Percentiles rank a stretch among this genome's conserved stretches.
Evolutionary conservation across 1,140 invertebrate genomes (phyloP).

Genomic region (Brachionus angularis): DNA sequence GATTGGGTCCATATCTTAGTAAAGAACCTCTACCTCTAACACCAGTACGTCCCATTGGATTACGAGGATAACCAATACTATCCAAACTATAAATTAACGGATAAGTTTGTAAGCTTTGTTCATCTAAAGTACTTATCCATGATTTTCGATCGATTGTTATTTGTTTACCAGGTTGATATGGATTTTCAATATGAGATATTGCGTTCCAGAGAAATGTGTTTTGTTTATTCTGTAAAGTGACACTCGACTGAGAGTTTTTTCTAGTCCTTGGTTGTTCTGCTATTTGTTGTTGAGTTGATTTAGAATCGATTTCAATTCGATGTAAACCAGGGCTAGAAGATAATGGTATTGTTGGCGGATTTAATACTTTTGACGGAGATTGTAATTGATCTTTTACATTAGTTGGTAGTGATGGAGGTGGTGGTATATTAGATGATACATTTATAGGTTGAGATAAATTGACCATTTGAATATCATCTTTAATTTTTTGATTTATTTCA

Average conservation of each 20-base stretch:
- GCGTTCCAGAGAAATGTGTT: slow-evolving; percentile 26
- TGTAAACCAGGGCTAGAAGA: not conserved
- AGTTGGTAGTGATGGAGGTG: slow-evolving; percentile 16
- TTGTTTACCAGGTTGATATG: slow-evolving; percentile 19
- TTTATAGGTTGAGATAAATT: not conserved
- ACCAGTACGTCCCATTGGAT: slow-evolving; percentile 60
- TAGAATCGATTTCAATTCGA: not conserved
- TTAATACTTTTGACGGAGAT: not conserved
- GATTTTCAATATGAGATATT: slow-evolving; percentile 11
- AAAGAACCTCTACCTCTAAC: slow-evolving; percentile 57
- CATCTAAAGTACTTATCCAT: slow-evolving; percentile 19
- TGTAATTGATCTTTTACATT: not conserved
- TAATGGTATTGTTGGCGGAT: not conserved
- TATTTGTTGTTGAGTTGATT: not conserved
- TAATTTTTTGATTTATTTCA: slow-evolving; percentile 42
- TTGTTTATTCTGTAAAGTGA: not conserved
- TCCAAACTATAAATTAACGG: slow-evolving; percentile 36
- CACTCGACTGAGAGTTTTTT: slow-evolving; percentile 14
- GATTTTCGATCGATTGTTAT: slow-evolving; percentile 27
- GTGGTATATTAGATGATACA: not conserved
- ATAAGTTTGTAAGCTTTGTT: slow-evolving; percentile 8
- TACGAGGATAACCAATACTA: slow-evolving; percentile 45
- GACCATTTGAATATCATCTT: slow-evolving; percentile 10
- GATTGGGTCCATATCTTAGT: slow-evolving; percentile 60
- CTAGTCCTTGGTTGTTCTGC: not conserved